A percentile compares a stretch with the other conserved stretches of the same genome.
These are phyloP conservation scores for Syngnathus acus DNA, from an alignment of 2,797 vertebrate genomes.

Conservation along the genomic window DNA sequence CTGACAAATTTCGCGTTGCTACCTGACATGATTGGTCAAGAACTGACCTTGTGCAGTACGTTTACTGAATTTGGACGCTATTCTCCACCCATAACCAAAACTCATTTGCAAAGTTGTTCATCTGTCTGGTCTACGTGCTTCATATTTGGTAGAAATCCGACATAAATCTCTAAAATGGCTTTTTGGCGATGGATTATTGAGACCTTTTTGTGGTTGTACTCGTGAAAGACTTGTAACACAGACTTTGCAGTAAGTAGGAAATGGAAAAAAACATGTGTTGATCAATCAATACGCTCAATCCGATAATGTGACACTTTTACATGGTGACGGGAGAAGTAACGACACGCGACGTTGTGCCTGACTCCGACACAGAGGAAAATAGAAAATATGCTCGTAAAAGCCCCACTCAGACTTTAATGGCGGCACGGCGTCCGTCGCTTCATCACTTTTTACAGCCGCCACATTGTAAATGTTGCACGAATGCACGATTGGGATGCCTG, in stretches of 20 bases:
- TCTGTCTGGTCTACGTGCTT: too few species aligned
- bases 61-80: too few species aligned
- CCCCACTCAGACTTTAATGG: slow-evolving; percentile 7
- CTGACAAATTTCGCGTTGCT: neutral
- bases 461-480: slow-evolving; percentile 1
- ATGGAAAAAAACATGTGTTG: neutral
- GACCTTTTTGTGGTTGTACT: too few species aligned
- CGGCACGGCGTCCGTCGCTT: neutral
- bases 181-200: too few species aligned
- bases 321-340: neutral
- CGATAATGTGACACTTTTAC: slow-evolving; percentile 1
- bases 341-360: slow-evolving; percentile 16
- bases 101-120: too few species aligned
- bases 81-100: too few species aligned
- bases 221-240: neutral
- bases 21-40: neutral
- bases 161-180: too few species aligned
- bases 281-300: slow-evolving; percentile 2
- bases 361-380: slow-evolving; percentile 3
- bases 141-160: too few species aligned
- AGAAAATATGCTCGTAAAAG: slow-evolving; percentile 6
- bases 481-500: neutral
- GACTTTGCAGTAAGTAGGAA: neutral
- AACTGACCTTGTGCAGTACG: neutral
- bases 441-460: slow-evolving; percentile 4